These are phyloP conservation scores for Antidorcas marsupialis DNA, from an alignment of 2,113 vertebrate species.

Conservation along the genomic window DNA sequence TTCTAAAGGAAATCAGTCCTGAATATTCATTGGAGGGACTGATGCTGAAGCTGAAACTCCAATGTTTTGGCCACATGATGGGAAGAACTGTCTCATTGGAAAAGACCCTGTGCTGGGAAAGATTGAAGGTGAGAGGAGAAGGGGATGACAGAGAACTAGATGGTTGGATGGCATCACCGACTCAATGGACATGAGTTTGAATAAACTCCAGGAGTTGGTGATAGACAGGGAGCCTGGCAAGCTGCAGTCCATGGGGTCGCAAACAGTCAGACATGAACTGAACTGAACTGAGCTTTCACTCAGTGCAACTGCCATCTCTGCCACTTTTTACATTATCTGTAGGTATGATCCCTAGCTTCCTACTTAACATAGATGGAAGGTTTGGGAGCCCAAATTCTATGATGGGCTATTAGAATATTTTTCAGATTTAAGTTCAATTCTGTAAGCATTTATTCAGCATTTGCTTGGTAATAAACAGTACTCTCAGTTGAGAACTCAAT, in stretches of 20 bases:
- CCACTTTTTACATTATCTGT: background rate
- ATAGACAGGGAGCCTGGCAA: background rate
- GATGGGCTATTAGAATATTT: background rate
- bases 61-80: background rate
- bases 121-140: background rate
- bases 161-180: background rate
- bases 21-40: background rate
- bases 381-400: background rate
- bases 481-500: background rate
- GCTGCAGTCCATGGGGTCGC: background rate
- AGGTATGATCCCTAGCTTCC: background rate
- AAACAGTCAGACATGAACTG: background rate
- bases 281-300: background rate
- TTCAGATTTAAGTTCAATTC: constrained; percentile 15
- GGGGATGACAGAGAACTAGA: background rate
- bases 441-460: background rate
- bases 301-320: background rate
- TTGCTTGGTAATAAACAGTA: background rate
- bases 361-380: background rate
- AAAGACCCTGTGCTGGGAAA: background rate
- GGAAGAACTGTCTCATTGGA: background rate
- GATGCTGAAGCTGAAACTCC: background rate
- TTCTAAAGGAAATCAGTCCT: background rate
- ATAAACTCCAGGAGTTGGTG: background rate
- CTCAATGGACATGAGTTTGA: background rate